Conservation (phyloP, 2,888 invertebrate genomes). For the Acrocera orbiculus region DNA sequence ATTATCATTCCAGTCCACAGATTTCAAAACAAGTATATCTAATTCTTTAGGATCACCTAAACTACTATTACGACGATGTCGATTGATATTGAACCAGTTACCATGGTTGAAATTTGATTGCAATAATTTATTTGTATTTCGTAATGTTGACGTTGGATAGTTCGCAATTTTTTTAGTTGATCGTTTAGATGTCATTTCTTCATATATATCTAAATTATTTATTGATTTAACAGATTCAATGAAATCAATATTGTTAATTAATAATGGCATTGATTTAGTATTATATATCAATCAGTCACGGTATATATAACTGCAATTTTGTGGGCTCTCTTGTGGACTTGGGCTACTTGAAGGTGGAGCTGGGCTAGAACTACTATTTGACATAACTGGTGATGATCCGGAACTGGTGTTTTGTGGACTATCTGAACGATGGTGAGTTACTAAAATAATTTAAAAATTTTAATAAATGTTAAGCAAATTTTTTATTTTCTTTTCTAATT, state of each 20-base stretch:
- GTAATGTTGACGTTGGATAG: no score
- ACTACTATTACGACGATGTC: slow-evolving; percentile 24
- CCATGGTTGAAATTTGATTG: slow-evolving; percentile 27
- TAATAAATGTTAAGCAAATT: neutral
- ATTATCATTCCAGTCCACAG: slow-evolving; percentile 31
- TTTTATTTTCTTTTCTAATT: no score
- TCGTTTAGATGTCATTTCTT: no score
- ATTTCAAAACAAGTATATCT: slow-evolving; percentile 29
- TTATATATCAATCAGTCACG: slow-evolving; percentile 34
- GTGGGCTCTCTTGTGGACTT: slow-evolving; percentile 34
- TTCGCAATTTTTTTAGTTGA: no score
- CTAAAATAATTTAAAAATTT: slow-evolving; percentile 15
- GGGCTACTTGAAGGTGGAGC: slow-evolving; percentile 33
- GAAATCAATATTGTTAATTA: no score
- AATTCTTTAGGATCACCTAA: slow-evolving; percentile 29
- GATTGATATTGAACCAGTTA: slow-evolving; percentile 28
- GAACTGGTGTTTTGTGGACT: slow-evolving; percentile 33
- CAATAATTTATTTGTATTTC: no score
- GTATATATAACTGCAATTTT: slow-evolving; percentile 34
- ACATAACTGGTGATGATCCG: slow-evolving; percentile 33
- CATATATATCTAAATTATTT: no score
- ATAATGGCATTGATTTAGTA: slow-evolving; percentile 33
- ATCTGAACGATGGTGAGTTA: slow-evolving; percentile 34
- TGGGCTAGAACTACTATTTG: slow-evolving; percentile 33
- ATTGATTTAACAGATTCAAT: no score